Percentiles rank a stretch among this genome's conserved stretches.
Evolutionary conservation across 2,888 invertebrate species (phyloP).

Genomic region (Minunthozetes semirufus): DNA sequence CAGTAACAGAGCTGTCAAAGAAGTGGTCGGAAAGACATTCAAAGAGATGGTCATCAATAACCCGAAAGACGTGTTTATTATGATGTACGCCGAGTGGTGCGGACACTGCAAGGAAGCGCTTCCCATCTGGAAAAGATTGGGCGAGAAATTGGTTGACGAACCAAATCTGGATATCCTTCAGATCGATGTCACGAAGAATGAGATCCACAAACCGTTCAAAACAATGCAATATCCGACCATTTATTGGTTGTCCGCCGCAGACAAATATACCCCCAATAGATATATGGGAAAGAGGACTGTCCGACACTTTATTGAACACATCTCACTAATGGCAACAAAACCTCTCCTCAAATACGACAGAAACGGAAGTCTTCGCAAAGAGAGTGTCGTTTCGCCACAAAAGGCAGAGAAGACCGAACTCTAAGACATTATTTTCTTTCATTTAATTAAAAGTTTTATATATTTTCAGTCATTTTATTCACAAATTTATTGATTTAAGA

Average conservation of each 20-base stretch:
- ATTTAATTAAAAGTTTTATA: no score
- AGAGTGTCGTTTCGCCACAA: no score
- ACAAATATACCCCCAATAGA: background rate
- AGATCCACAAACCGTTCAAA: constrained; percentile 81
- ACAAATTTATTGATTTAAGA: no score
- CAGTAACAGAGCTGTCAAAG: constrained; percentile 53
- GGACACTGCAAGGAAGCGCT: constrained; percentile 95
- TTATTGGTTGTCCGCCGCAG: background rate
- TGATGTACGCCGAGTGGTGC: constrained; percentile 99
- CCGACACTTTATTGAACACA: background rate
- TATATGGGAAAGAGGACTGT: background rate
- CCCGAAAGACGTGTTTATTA: constrained; percentile 83
- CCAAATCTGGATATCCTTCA: constrained; percentile 78
- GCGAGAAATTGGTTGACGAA: constrained; percentile 67
- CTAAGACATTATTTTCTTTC: no score
- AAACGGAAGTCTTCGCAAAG: no score
- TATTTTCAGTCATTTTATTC: no score
- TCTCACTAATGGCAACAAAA: background rate
- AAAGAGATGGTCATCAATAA: constrained; percentile 84
- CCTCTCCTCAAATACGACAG: background rate
- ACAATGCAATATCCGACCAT: constrained; percentile 48
- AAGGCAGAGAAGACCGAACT: no score
- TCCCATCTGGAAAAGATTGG: constrained; percentile 88
- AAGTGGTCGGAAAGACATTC: constrained; percentile 94
- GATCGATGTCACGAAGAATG: constrained; percentile 98